Percentiles rank a stretch among this genome's conserved stretches.
These are phyloP conservation scores for Hypotaenidia philippensis DNA, from an alignment of 2,797 vertebrate species.

Conservation along the genomic window DNA sequence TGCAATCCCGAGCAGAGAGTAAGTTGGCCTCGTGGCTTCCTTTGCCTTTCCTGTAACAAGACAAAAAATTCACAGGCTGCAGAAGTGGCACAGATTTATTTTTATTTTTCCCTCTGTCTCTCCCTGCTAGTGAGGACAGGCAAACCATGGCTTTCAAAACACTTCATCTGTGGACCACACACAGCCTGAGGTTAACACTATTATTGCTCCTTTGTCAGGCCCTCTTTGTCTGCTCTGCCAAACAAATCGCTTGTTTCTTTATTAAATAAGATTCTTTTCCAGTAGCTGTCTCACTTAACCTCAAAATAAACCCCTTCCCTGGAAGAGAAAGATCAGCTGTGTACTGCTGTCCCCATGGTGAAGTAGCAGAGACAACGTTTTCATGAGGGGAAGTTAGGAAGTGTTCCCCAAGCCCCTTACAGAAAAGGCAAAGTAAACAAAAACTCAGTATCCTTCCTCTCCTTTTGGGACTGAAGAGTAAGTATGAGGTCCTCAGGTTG, in stretches of 20 bases:
- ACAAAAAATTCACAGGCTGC: background rate
- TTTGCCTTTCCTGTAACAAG: conserved; percentile 33
- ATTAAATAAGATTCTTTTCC: conserved; percentile 38
- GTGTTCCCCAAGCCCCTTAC: background rate
- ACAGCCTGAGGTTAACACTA: conserved; percentile 60
- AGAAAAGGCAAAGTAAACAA: background rate
- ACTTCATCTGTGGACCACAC: conserved; percentile 61
- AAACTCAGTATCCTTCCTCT: background rate
- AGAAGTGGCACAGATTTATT: background rate
- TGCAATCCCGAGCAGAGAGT: background rate
- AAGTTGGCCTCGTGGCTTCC: background rate
- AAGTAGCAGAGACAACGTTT: background rate
- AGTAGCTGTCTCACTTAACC: conserved; percentile 41
- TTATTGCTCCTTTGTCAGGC: conserved; percentile 54
- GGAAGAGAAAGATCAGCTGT: background rate
- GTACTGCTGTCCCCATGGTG: background rate
- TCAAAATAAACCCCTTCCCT: background rate
- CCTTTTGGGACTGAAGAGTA: background rate
- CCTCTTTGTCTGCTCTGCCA: conserved; percentile 12
- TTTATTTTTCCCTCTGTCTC: background rate
- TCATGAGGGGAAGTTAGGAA: background rate
- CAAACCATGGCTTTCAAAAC: conserved; percentile 49
- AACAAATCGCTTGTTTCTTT: conserved; percentile 33
- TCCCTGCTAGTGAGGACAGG: background rate
- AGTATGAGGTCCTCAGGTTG: background rate